phyloP scores from a whole-genome alignment of 2,888 invertebrate genomes.

The Hesperia comma region DNA sequence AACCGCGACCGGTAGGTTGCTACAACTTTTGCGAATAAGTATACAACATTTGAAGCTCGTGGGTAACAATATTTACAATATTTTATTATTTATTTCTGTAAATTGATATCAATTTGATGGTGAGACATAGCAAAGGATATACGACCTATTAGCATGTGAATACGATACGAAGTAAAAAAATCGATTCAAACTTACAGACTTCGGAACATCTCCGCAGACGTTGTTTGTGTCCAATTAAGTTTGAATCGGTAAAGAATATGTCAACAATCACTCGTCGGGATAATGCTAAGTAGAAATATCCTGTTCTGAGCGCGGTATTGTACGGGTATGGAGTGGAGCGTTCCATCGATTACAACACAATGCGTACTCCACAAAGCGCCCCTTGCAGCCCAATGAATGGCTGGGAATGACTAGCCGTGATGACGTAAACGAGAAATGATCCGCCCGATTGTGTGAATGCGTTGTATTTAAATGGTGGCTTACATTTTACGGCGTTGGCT shows the following conservation, averaged over 20 bases:
- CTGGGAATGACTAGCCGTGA: slow-evolving; percentile 37
- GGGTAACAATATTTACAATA: too few relatives aligned
- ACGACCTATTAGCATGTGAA: too few relatives aligned
- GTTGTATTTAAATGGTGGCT: slow-evolving; percentile 8
- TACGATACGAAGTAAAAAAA: too few relatives aligned
- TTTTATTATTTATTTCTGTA: too few relatives aligned
- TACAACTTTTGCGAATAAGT: too few relatives aligned
- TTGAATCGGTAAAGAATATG: background rate
- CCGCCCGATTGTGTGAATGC: slow-evolving; percentile 6
- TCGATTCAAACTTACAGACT: too few relatives aligned
- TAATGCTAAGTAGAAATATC: slow-evolving; percentile 12
- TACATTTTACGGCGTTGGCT: background rate
- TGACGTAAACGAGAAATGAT: slow-evolving; percentile 32
- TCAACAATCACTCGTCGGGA: background rate
- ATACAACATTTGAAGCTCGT: too few relatives aligned
- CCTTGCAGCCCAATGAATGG: slow-evolving; percentile 45
- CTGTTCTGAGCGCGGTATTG: slow-evolving; percentile 35
- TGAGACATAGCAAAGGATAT: too few relatives aligned
- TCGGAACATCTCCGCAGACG: background rate
- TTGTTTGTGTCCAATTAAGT: background rate
- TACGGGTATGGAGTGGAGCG: slow-evolving; percentile 44
- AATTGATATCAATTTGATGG: too few relatives aligned
- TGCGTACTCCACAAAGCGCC: slow-evolving; percentile 43
- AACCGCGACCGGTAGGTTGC: too few relatives aligned
- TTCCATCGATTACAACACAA: slow-evolving; percentile 53